These are phyloP conservation scores for Scaptodrosophila latifasciaeformis DNA, from an alignment of 2,888 invertebrate genomes.

Conservation along the genomic window DNA sequence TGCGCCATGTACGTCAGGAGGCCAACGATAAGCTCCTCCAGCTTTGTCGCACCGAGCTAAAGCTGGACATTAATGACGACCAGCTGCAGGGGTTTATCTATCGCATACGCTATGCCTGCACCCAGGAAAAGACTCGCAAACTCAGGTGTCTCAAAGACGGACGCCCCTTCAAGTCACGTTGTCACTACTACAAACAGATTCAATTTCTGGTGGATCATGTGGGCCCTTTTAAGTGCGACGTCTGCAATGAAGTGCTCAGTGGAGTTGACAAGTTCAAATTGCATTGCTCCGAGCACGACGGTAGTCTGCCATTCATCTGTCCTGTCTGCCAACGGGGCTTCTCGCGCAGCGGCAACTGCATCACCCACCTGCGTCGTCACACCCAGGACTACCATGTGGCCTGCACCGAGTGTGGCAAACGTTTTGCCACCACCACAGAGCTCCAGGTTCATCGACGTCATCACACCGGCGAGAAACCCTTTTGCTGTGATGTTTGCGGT, in stretches of 20 bases:
- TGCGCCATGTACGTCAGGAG: constrained; percentile 22
- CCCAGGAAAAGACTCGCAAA: background rate
- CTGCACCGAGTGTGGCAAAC: background rate
- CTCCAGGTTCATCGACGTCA: background rate
- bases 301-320: background rate
- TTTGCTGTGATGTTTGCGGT: background rate
- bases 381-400: background rate
- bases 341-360: background rate
- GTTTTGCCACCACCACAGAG: background rate
- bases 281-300: background rate
- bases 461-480: background rate
- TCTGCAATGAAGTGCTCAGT: background rate
- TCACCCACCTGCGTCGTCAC: background rate
- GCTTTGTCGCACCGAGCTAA: background rate
- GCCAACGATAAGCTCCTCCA: background rate
- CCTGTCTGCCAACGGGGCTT: background rate
- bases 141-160: background rate
- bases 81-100: background rate
- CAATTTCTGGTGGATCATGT: background rate
- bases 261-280: background rate
- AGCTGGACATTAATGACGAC: background rate
- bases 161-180: background rate
- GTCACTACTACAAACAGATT: background rate
- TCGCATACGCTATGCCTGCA: background rate
- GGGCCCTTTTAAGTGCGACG: background rate